Evolutionary conservation across 2,888 invertebrate species (phyloP).

Genomic region (Napeogenes inachia): DNA sequence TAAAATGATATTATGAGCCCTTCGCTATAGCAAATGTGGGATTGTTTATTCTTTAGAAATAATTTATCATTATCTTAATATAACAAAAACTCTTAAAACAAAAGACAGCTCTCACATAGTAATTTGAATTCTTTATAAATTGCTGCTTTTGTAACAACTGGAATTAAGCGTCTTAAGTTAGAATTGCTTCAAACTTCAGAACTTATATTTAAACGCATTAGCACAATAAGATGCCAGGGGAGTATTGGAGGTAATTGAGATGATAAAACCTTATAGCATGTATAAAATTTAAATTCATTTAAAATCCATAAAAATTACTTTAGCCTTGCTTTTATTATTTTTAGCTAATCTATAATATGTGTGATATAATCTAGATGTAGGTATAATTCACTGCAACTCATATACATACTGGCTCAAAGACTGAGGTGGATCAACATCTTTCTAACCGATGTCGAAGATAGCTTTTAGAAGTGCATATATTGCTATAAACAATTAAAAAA

Average conservation of each 20-base stretch:
- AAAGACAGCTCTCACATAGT: too few species aligned
- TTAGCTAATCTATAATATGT: too few species aligned
- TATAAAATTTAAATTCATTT: background rate
- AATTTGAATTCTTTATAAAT: background rate
- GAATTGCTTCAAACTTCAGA: constrained; percentile 43
- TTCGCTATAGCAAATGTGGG: too few species aligned
- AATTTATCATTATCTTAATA: too few species aligned
- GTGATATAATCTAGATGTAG: background rate
- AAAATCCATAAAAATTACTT: background rate
- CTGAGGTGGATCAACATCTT: too few species aligned
- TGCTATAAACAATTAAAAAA: too few species aligned
- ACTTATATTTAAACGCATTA: constrained; percentile 50
- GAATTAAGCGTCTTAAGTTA: constrained; percentile 37
- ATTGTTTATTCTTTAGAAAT: too few species aligned
- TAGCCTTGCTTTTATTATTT: background rate
- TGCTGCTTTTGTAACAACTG: constrained; percentile 37
- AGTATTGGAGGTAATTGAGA: background rate
- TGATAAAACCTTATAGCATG: background rate
- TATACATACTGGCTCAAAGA: too few species aligned
- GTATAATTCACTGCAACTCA: background rate
- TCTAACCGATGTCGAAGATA: too few species aligned
- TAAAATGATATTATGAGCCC: too few species aligned
- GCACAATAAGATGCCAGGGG: constrained; percentile 41
- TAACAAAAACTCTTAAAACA: too few species aligned
- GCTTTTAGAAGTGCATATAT: too few species aligned